Percentiles rank a stretch among this genome's conserved stretches.
Conservation (phyloP, 2,797 vertebrate genomes). For the Martes flavigula region DNA sequence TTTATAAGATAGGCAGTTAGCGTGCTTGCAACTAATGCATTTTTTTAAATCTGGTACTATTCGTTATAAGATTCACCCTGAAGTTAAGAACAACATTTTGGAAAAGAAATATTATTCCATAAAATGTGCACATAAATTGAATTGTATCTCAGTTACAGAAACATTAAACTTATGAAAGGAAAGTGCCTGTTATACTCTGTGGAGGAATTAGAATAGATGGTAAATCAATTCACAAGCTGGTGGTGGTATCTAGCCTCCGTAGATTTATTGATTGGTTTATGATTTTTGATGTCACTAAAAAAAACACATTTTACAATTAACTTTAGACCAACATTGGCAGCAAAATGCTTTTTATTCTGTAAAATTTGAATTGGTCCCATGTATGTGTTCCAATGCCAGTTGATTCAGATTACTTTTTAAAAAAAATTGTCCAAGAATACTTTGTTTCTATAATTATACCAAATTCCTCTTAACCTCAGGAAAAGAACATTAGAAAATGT, state of each 20-base stretch:
- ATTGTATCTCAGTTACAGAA: constrained; percentile 47
- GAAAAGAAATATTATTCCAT: not conserved
- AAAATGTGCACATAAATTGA: constrained; percentile 45
- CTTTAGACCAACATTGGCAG: constrained; percentile 21
- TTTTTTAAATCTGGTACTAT: not conserved
- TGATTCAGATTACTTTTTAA: not conserved
- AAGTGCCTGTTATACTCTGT: constrained; percentile 30
- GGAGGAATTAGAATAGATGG: constrained; percentile 28
- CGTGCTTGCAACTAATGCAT: not conserved
- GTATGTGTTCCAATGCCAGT: not conserved
- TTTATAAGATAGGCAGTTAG: not conserved
- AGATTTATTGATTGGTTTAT: constrained; percentile 38
- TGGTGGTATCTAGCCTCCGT: not conserved
- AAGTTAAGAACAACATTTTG: not conserved
- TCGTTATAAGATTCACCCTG: constrained; percentile 15
- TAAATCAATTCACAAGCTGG: constrained; percentile 41
- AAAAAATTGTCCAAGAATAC: not conserved
- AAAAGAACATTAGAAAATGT: constrained; percentile 22
- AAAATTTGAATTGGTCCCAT: not conserved
- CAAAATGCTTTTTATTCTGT: constrained; percentile 19
- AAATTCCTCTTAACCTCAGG: not conserved
- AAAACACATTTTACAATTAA: constrained; percentile 39
- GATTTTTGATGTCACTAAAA: constrained; percentile 41
- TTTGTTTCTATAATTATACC: not conserved
- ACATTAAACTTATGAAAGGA: constrained; percentile 33